A percentile compares a stretch with the other conserved stretches of the same genome.
These are phyloP conservation scores for Leptobrachium leishanense DNA, from an alignment of 2,113 vertebrate species.

Conservation along the genomic window DNA sequence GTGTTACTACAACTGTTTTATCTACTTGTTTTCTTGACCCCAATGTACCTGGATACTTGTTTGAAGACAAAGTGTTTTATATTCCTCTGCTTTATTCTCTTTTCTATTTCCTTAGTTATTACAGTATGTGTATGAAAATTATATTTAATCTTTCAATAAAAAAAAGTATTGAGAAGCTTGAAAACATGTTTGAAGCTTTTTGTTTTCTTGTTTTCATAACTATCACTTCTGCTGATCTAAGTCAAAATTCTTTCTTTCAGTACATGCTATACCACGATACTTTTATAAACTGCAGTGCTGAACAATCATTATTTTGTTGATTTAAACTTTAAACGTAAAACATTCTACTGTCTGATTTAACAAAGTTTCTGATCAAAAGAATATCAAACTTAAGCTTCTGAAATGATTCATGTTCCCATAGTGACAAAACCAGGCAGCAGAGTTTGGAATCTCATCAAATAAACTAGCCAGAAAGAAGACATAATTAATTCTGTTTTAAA, in stretches of 20 bases:
- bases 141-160: no score
- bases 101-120: no score
- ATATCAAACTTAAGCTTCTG: not conserved
- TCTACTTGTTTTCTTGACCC: no score
- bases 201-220: no score
- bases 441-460: conserved; percentile 17
- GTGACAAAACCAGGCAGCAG: conserved; percentile 9
- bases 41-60: no score
- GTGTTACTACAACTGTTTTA: no score
- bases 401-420: conserved; percentile 17
- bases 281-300: no score
- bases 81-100: no score
- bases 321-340: not conserved
- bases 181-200: no score
- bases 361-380: conserved; percentile 16
- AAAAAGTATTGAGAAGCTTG: no score
- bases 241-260: not conserved
- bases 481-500: not conserved
- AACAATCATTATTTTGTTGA: not conserved
- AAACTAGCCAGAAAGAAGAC: not conserved
- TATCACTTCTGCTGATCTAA: not conserved
- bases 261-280: not conserved
- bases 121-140: no score
- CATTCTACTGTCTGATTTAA: not conserved
- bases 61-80: no score